Base-by-base conservation (phyloP, 30 jellyfish, hydroid and myxozoan genomes). In the Cassiopea xamachana region DNA sequence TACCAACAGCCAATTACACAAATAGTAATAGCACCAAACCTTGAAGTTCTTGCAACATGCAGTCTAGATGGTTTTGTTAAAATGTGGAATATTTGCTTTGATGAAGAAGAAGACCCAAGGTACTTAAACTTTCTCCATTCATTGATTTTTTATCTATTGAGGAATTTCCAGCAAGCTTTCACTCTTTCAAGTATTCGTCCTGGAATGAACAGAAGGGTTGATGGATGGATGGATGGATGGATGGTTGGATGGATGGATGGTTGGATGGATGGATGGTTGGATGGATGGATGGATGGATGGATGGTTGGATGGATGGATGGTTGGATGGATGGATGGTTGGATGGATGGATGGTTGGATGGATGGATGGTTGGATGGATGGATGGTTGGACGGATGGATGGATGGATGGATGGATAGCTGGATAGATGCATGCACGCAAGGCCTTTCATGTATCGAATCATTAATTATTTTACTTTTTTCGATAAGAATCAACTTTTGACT, bases 11-110 rank as follows among this genome's bases (percentile, higher is more conserved):
- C 97, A 12, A 95, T 95, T 81, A 95, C 99, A 1, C 92, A 86
- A 45, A 70, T 95, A 72, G 99, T 93, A 15, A 60, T 95, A 15
- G 92, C 99, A 6, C 99, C 99, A 19, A 98, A 95, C 87, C 69
- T 60, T 1, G 93, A 80, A 69, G 98, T 88, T 12, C 93, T 95
- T 46, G 99, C 99, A 46, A 95, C 99, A 15, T 15, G 99, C 86
- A 91, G 99, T 55, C 64, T 95, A 8, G 99, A 95, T 91, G 99
- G 99, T 5, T 62, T 71, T 27, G 99, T 95, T 43, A 95, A 95
- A 62, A 86, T 95, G 55, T 95, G 99, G 99, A 82, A 79, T 69
- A 45, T 91, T 51, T 64, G 86, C 91, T 95, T 95, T 87, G 98
- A 95, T 50, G 96, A 95, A 3, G 60, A 80, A 44, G 91, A 87